Evolutionary conservation across 2,888 invertebrate species (phyloP), one percentile per base, ranked within the genome.

Genomic region (Prosapia bicincta): DNA sequence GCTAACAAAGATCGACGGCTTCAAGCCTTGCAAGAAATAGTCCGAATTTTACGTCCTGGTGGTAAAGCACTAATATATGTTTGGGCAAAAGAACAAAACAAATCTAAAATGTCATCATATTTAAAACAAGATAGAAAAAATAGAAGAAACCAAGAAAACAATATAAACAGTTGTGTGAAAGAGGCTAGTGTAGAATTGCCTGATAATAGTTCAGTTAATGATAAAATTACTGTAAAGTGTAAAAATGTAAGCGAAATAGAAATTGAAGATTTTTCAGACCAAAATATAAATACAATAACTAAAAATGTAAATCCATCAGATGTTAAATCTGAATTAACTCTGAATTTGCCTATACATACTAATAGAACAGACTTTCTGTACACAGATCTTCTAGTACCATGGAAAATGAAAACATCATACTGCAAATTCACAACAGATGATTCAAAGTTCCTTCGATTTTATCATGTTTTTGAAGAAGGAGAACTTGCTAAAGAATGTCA

Each of bases 321-420:
- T 15, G 26, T 26, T 26, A 26, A 69, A 69, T 30, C 23, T 32
- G 0, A 66, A 15, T 71, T 43, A 54, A 30, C 26, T 65, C 69
- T 77, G 10, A 74, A 79, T 23, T 85, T 96, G 20, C 94, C 95
- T 0, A 88, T 99, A 24, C 99, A 99, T 83, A 91, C 91, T 71
- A 98, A 98, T 83, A 88, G 97, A 76, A 97, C 96, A 0, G 90
- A 94, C 82, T 99, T 99, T 85, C 88, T 90, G 82, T 91, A 96
- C 81, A 92, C 93, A 80, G 99, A 99, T 85, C 85, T 99, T 77
- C 87, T 99, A 32, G 99, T 99, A 0, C 99, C 99, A 0, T 99
- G 99, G 99, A 95, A 95, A 83, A 85, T 93, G 65, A 92, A 90
- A 81, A 83, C 83, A n/a, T 5, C 54, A 2, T 54, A 10, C 20